Evolutionary conservation across 2,113 vertebrate species (phyloP).

Genomic region (Hoplias malabaricus): DNA sequence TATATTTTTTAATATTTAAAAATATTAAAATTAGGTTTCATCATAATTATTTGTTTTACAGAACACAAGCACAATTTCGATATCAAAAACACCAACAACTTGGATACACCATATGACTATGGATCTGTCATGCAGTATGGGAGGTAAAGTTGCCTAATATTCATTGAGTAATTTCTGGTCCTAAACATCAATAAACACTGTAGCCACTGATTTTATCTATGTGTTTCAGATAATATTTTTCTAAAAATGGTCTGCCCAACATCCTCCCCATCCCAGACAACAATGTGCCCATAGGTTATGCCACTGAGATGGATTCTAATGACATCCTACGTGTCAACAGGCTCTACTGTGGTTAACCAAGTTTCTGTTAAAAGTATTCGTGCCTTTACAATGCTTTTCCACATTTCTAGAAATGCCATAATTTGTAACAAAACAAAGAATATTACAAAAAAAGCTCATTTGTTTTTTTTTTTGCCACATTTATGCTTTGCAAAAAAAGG

Average conservation of each 20-base stretch:
- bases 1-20: too few relatives aligned
- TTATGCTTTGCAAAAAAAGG: too few relatives aligned
- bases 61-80: constrained; percentile 9
- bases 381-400: too few relatives aligned
- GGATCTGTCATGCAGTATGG: constrained; percentile 71
- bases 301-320: constrained; percentile 13
- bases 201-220: neutral
- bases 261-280: constrained; percentile 33
- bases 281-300: constrained; percentile 11
- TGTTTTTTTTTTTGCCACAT: too few relatives aligned
- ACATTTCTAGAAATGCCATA: too few relatives aligned
- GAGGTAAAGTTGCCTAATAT: constrained; percentile 56
- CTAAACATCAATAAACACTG: too few relatives aligned
- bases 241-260: constrained; percentile 25
- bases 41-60: neutral
- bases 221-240: constrained; percentile 31
- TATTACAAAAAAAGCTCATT: too few relatives aligned
- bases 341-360: constrained; percentile 30
- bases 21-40: too few relatives aligned
- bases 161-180: neutral
- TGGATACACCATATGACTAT: constrained; percentile 71
- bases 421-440: too few relatives aligned
- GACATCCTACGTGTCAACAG: constrained; percentile 41
- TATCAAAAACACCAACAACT: constrained; percentile 59
- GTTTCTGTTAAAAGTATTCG: neutral